These are phyloP conservation scores for Germaria angustata DNA, from an alignment of 2,888 invertebrate genomes.

Conservation along the genomic window DNA sequence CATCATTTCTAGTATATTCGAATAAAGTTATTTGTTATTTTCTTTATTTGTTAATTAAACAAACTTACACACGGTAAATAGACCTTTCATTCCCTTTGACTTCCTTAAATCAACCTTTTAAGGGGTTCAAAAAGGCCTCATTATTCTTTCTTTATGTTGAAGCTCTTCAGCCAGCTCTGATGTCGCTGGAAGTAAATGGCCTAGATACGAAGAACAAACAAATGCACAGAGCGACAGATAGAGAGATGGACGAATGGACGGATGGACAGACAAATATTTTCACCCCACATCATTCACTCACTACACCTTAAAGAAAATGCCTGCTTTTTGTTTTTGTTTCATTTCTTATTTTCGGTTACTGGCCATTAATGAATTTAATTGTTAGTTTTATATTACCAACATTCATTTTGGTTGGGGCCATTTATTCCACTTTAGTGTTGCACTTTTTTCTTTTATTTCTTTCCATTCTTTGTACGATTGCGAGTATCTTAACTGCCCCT, in stretches of 20 bases:
- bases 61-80: slow-evolving; percentile 7
- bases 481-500: slow-evolving; percentile 35
- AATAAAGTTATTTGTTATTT: background rate
- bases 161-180: background rate
- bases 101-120: background rate
- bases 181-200: slow-evolving; percentile 30
- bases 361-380: slow-evolving; percentile 61
- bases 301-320: slow-evolving; percentile 27
- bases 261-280: background rate
- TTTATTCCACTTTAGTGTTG: background rate
- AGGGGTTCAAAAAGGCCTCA: slow-evolving; percentile 26
- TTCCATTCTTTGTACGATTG: background rate
- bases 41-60: slow-evolving; percentile 4
- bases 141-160: slow-evolving; percentile 10
- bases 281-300: slow-evolving; percentile 26
- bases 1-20: slow-evolving; percentile 39
- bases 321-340: background rate
- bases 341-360: slow-evolving; percentile 2
- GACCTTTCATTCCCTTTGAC: slow-evolving; percentile 28
- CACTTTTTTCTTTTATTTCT: background rate
- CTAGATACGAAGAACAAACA: slow-evolving; percentile 19
- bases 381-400: slow-evolving; percentile 52
- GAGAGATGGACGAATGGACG: background rate
- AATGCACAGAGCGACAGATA: background rate
- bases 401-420: slow-evolving; percentile 18